Evolutionary conservation across 2,888 invertebrate species (phyloP).

Genomic region (Parnassius mnemosyne): DNA sequence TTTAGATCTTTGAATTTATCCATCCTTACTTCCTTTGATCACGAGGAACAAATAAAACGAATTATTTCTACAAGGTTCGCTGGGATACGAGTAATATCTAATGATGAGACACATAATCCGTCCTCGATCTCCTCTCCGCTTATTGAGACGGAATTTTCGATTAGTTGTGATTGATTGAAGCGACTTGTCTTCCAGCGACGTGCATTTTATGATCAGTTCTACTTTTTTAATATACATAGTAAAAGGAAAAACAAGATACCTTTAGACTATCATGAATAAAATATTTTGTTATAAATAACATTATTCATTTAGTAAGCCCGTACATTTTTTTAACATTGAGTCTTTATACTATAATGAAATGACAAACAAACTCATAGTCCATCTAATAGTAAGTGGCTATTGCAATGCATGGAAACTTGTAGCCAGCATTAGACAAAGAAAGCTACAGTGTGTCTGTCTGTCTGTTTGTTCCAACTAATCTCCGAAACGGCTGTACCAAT

Average conservation of each 20-base stretch:
- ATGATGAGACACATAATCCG: constrained; percentile 73
- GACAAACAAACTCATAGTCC: too few relatives aligned
- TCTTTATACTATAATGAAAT: too few relatives aligned
- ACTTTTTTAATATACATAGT: constrained; percentile 51
- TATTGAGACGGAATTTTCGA: constrained; percentile 77
- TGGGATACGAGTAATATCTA: constrained; percentile 64
- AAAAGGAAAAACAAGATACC: constrained; percentile 16
- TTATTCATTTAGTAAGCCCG: too few relatives aligned
- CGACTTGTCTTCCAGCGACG: constrained; percentile 63
- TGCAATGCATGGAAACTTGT: too few relatives aligned
- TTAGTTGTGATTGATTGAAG: constrained; percentile 78
- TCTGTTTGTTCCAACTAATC: too few relatives aligned
- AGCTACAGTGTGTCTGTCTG: too few relatives aligned
- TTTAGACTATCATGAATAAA: too few relatives aligned
- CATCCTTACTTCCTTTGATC: constrained; percentile 47
- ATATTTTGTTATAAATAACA: too few relatives aligned
- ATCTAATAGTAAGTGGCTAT: too few relatives aligned
- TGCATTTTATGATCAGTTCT: constrained; percentile 75
- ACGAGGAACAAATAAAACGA: constrained; percentile 53
- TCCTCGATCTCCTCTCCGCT: constrained; percentile 60
- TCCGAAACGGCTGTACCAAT: too few relatives aligned
- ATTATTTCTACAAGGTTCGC: constrained; percentile 48
- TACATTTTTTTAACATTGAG: too few relatives aligned
- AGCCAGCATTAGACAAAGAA: too few relatives aligned
- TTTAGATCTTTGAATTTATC: constrained; percentile 56